phyloP scores from a whole-genome alignment of 1,140 invertebrate genomes.

The Aethina tumida region DNA sequence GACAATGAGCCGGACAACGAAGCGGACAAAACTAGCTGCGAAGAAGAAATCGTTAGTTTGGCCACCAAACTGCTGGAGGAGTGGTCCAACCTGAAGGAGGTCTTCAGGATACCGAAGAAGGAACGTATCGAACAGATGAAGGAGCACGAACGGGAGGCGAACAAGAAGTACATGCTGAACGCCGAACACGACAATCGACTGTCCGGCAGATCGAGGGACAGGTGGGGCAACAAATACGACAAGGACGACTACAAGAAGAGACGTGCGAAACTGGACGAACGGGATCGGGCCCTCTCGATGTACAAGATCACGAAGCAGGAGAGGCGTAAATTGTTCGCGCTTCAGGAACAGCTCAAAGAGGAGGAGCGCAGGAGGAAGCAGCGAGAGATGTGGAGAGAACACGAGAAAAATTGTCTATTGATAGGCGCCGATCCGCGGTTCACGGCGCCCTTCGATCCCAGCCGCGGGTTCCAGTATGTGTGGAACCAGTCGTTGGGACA shows the following conservation, averaged over 20 bases:
- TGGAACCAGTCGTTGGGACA: slow-evolving; percentile 49
- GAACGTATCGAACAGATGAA: slow-evolving; percentile 88
- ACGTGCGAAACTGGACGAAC: slow-evolving; percentile 34
- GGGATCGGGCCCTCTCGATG: slow-evolving; percentile 21
- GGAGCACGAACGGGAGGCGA: slow-evolving; percentile 81
- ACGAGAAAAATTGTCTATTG: slow-evolving; percentile 50
- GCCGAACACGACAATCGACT: slow-evolving; percentile 23
- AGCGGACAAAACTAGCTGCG: slow-evolving; percentile 11
- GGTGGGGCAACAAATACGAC: slow-evolving; percentile 23
- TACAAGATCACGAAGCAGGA: slow-evolving; percentile 53
- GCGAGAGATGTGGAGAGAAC: slow-evolving; percentile 51
- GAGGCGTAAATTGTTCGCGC: slow-evolving; percentile 64
- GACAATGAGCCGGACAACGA: slow-evolving; percentile 8
- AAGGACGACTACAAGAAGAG: slow-evolving; percentile 19
- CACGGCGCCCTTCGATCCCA: slow-evolving; percentile 44
- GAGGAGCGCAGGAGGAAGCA: slow-evolving; percentile 50
- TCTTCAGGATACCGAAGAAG: slow-evolving; percentile 92
- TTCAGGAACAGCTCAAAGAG: slow-evolving; percentile 60
- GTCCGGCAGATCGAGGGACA: slow-evolving; percentile 31
- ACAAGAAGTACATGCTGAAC: slow-evolving; percentile 39
- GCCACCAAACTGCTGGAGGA: slow-evolving; percentile 56
- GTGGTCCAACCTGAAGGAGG: slow-evolving; percentile 76
- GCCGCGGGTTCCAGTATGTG: slow-evolving; percentile 45
- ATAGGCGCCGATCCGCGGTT: slow-evolving; percentile 48
- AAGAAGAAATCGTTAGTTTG: slow-evolving; percentile 36